phyloP scores from a whole-genome alignment of 2,113 vertebrate species.

The Anguilla japonica region DNA sequence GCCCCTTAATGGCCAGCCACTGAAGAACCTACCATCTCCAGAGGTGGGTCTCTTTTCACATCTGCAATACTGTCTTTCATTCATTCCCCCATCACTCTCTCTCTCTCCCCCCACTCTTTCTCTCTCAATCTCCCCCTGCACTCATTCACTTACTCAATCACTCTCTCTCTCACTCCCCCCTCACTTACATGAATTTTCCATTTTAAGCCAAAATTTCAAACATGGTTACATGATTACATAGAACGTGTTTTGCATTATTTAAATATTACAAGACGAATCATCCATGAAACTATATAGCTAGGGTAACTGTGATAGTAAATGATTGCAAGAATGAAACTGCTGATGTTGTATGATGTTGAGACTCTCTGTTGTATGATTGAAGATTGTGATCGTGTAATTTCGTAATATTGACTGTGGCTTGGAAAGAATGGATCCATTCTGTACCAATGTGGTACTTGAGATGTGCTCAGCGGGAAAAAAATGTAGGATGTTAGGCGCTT shows the following conservation, averaged over 20 bases:
- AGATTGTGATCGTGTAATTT: not conserved
- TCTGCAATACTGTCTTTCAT: not conserved
- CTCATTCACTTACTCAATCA: not conserved
- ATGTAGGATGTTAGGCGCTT: not conserved
- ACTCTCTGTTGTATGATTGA: not conserved
- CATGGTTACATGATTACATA: too few relatives aligned
- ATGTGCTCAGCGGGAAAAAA: not conserved
- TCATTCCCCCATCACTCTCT: not conserved
- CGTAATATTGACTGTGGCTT: slow-evolving; percentile 45
- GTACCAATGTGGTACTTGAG: not conserved
- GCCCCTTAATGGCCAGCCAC: slow-evolving; percentile 61
- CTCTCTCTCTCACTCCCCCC: not conserved
- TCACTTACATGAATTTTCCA: not conserved
- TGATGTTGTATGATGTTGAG: too few relatives aligned
- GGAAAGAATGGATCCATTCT: not conserved
- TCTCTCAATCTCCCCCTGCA: too few relatives aligned
- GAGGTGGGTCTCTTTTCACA: slow-evolving; percentile 70
- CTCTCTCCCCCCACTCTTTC: not conserved
- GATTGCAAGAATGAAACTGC: too few relatives aligned
- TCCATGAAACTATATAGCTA: too few relatives aligned
- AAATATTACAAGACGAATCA: too few relatives aligned
- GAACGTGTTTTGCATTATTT: too few relatives aligned
- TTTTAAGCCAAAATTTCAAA: not conserved
- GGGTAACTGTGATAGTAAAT: too few relatives aligned
- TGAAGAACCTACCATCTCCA: slow-evolving; percentile 80